Base-by-base conservation (phyloP, 2,888 invertebrate species). In the Campoletis raptor region DNA sequence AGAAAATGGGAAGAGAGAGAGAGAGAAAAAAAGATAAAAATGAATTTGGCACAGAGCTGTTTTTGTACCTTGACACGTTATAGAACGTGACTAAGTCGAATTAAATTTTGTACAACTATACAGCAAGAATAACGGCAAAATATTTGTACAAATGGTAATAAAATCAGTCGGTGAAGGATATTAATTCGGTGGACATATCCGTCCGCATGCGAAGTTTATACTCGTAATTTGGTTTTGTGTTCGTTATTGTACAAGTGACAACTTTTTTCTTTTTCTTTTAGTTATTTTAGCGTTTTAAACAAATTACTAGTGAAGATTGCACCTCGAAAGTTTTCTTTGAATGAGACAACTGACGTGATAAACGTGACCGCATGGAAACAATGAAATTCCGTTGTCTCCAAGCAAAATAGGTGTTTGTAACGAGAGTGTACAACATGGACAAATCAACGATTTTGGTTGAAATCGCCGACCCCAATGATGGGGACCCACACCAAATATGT, bases 261-360 rank as follows among this genome's bases (percentile, higher is more conserved):
- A 54, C 21, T 54, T 54, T 54, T n/a, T n/a, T 18, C 18, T 5
- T n/a, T 52, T 54, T 21, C 2, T 8, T 54, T 67, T 40, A 24
- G 30, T 61, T 61, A 24, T 24, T 64, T 0, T 67, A 45, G 30
- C 45, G 21, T 24, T 36, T 42, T 9, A 37, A 40, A 83, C 64
- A 30, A 67, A 80, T 88, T 81, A 90, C 80, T 91, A 86, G 90
- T 95, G 95, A 87, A 94, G 92, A 90, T 93, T 91, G 92, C 95
- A 92, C 89, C 91, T 91, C 72, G 91, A 91, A 69, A 96, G 91
- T 93, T 95, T 95, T 90, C 95, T 95, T 88, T 96, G 94, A 89
- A 95, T 95, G 90, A 96, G 95, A 92, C 96, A 96, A 7, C 95
- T 95, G 0, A 96, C 96, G 77, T 96, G 96, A 92, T 96, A 96